Conservation (phyloP, 2,888 invertebrate species). For the Drosophila fulvimacula region DNA sequence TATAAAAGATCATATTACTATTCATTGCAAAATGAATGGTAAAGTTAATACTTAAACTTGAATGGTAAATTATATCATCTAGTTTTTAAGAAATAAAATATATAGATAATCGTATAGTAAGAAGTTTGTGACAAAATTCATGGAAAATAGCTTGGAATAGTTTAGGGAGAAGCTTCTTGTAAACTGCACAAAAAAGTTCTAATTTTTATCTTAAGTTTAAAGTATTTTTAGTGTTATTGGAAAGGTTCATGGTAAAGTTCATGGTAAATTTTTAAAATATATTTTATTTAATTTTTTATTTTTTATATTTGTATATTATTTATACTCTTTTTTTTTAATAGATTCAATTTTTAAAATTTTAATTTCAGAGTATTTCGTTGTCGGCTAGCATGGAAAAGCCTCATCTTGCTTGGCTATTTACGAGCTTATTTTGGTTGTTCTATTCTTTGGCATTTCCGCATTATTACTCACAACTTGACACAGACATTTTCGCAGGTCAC, state of each 20-base stretch:
- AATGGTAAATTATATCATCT: too few relatives aligned
- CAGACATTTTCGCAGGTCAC: conserved; percentile 68
- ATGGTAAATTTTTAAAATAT: neutral
- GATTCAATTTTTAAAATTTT: too few relatives aligned
- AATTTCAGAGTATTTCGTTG: conserved; percentile 23
- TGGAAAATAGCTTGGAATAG: too few relatives aligned
- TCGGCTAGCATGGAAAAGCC: neutral
- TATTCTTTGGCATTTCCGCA: conserved; percentile 61
- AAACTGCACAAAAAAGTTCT: neutral
- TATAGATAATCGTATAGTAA: too few relatives aligned
- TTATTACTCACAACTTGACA: conserved; percentile 79
- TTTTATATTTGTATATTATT: neutral
- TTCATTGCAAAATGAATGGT: too few relatives aligned
- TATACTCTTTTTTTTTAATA: too few relatives aligned
- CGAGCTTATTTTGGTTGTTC: conserved; percentile 54
- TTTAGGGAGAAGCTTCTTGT: neutral
- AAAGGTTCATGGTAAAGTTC: neutral
- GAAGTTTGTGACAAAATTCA: too few relatives aligned
- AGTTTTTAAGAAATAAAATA: too few relatives aligned
- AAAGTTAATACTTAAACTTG: too few relatives aligned
- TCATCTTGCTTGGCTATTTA: conserved; percentile 47
- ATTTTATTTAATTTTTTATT: neutral
- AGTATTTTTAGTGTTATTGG: too few relatives aligned
- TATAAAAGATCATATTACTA: too few relatives aligned
- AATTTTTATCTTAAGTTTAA: too few relatives aligned